These are phyloP conservation scores for Hypotaenidia okinawae DNA, from an alignment of 2,797 vertebrate genomes.

Conservation along the genomic window DNA sequence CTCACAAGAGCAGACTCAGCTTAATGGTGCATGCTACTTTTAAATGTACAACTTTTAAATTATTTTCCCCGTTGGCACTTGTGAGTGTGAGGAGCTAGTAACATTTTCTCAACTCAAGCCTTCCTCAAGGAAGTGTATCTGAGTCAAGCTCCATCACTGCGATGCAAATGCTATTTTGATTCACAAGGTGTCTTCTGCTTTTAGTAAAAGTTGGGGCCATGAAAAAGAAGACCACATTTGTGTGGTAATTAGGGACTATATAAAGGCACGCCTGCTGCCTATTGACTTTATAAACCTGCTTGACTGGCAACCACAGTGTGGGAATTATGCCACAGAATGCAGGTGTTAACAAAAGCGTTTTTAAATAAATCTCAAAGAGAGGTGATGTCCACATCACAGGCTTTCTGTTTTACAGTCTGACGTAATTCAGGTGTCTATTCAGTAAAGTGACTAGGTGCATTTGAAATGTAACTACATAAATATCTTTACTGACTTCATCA, in stretches of 20 bases:
- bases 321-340: not conserved
- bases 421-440: not conserved
- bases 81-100: not conserved
- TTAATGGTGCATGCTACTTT: slow-evolving; percentile 43
- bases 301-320: not conserved
- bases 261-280: not conserved
- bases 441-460: not conserved
- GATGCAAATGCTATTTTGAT: not conserved
- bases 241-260: not conserved
- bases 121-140: not conserved
- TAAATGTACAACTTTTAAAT: slow-evolving; percentile 23
- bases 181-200: not conserved
- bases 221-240: not conserved
- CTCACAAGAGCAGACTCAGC: slow-evolving; percentile 17
- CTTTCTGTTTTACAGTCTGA: not conserved
- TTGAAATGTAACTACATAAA: not conserved
- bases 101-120: not conserved
- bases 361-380: not conserved
- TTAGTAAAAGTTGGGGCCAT: not conserved
- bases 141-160: not conserved
- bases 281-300: not conserved
- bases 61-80: not conserved
- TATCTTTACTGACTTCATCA: not conserved
- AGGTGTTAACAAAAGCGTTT: not conserved
- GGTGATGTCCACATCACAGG: not conserved